phyloP scores from a whole-genome alignment of 2,888 invertebrate species.

The Drosophila bunnanda region DNA sequence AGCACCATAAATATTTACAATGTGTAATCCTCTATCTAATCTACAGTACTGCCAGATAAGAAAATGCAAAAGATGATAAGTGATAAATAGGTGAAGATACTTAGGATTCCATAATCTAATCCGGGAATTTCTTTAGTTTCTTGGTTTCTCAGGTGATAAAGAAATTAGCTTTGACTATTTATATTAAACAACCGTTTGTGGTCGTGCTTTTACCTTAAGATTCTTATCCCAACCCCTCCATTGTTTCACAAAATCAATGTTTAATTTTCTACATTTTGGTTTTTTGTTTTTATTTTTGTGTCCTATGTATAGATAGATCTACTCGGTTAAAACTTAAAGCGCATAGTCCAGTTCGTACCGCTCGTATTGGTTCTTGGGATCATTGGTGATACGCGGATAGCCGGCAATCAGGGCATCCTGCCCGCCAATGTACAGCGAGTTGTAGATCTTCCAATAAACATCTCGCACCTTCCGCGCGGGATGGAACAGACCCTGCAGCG shows the following conservation, averaged over 20 bases:
- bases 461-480: conserved; percentile 99
- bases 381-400: conserved; percentile 98
- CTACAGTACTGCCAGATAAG: not conserved
- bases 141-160: not conserved
- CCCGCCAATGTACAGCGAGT: conserved; percentile 99
- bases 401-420: conserved; percentile 99
- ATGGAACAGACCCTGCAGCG: conserved; percentile 98
- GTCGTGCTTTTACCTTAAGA: no score
- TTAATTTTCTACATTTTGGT: not conserved
- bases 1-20: conserved; percentile 1
- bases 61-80: not conserved
- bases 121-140: not conserved
- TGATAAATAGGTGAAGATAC: not conserved
- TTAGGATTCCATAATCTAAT: not conserved
- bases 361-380: conserved; percentile 96
- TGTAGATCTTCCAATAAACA: conserved; percentile 99
- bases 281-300: conserved; percentile 24
- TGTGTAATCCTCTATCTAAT: conserved; percentile 16
- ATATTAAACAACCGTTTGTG: no score
- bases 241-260: not conserved
- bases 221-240: not conserved
- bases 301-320: conserved; percentile 21
- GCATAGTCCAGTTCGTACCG: conserved; percentile 97
- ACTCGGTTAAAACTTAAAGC: conserved; percentile 86
- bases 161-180: not conserved